These are phyloP conservation scores for Drosophila athabasca DNA, from an alignment of 1,140 invertebrate genomes.

Conservation along the genomic window DNA sequence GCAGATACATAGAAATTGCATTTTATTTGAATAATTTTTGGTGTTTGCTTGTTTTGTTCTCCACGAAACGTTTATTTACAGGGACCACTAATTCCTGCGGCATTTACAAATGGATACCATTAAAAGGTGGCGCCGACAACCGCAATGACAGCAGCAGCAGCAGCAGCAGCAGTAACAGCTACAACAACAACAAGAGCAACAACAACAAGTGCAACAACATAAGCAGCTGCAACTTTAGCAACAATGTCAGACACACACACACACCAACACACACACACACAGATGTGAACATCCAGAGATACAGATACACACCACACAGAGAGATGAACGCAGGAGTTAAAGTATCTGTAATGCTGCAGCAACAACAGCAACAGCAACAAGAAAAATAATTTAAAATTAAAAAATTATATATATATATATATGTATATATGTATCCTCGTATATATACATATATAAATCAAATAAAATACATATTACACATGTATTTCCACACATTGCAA, in stretches of 20 bases:
- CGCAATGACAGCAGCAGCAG: slow-evolving; percentile 73
- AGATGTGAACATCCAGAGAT: slow-evolving; percentile 5
- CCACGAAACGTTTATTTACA: slow-evolving; percentile 84
- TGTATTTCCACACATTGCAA: slow-evolving; percentile 45
- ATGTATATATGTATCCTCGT: slow-evolving; percentile 28
- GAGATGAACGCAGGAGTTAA: slow-evolving; percentile 12
- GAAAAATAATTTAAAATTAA: slow-evolving; percentile 53
- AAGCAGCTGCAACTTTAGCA: slow-evolving; percentile 48
- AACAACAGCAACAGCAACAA: slow-evolving; percentile 50
- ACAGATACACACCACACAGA: slow-evolving; percentile 5
- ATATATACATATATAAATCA: slow-evolving; percentile 46
- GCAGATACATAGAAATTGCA: slow-evolving; percentile 40
- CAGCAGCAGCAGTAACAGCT: slow-evolving; percentile 42
- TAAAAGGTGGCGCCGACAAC: slow-evolving; percentile 86
- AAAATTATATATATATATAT: slow-evolving; percentile 40
- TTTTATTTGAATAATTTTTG: slow-evolving; percentile 78
- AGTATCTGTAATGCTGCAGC: slow-evolving; percentile 60
- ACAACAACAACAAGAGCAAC: slow-evolving; percentile 71
- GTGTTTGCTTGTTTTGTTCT: slow-evolving; percentile 75
- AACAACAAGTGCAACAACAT: slow-evolving; percentile 64
- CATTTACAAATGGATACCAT: slow-evolving; percentile 97
- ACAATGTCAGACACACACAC: slow-evolving; percentile 39
- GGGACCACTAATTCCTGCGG: slow-evolving; percentile 96
- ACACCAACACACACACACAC: slow-evolving; percentile 30
- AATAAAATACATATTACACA: slow-evolving; percentile 47